These are phyloP conservation scores for Apocheima hispidaria DNA, from an alignment of 2,888 invertebrate genomes.

Conservation along the genomic window DNA sequence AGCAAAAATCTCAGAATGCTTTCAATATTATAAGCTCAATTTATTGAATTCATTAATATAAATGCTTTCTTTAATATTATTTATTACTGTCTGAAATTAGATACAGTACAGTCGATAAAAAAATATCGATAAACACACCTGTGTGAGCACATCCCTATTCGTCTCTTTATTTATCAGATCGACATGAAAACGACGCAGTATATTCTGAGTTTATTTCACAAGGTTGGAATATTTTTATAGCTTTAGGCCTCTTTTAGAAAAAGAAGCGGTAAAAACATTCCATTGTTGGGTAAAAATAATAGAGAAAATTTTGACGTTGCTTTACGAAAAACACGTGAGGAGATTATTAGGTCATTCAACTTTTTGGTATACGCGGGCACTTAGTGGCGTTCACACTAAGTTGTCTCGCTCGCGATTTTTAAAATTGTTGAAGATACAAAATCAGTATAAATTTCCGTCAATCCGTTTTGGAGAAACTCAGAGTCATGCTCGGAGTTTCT, in stretches of 20 bases:
- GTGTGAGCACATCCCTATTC: background rate
- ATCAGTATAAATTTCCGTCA: no score
- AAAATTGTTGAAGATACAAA: no score
- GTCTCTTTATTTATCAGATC: conserved; percentile 3
- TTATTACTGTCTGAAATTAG: no score
- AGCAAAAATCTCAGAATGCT: no score
- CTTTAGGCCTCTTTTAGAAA: background rate
- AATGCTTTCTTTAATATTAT: no score
- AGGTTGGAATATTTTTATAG: conserved; percentile 7
- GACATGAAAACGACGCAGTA: background rate
- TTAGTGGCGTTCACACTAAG: no score
- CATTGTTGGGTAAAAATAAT: conserved; percentile 1
- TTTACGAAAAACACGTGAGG: background rate
- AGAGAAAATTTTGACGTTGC: background rate
- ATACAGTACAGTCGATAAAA: no score
- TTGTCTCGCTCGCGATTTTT: no score
- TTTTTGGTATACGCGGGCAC: background rate
- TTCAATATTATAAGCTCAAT: no score
- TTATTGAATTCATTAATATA: no score
- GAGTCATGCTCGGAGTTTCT: no score
- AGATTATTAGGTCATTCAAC: background rate
- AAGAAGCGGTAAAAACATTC: background rate
- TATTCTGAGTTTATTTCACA: conserved; percentile 5
- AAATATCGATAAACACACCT: conserved; percentile 9
- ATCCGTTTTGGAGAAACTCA: no score